Evolutionary conservation across 2,797 vertebrate genomes (phyloP).

Genomic region (Pangasius mekongensis): DNA sequence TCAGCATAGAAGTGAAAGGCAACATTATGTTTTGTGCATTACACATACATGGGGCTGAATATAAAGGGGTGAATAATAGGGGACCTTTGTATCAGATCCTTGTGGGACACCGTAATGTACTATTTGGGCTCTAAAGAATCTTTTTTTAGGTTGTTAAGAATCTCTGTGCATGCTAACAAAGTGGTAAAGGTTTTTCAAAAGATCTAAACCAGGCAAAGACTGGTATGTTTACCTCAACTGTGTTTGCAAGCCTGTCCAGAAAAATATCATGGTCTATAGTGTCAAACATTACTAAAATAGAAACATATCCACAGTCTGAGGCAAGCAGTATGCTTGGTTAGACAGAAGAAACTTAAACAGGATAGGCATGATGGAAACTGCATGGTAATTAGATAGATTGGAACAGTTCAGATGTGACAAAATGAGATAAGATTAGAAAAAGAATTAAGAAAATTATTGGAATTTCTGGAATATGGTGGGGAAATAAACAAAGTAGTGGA

Average conservation of each 20-base stretch:
- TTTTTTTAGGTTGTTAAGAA: neutral
- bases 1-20: neutral
- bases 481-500: neutral
- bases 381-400: neutral
- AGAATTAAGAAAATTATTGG: neutral
- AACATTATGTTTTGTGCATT: too few species aligned
- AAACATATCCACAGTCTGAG: neutral
- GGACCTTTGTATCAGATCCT: neutral
- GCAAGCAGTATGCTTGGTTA: neutral
- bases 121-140: neutral
- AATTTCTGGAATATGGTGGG: neutral
- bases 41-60: too few species aligned
- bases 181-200: neutral
- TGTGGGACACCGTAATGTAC: neutral
- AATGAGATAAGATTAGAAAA: neutral
- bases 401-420: neutral
- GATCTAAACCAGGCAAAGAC: too few species aligned
- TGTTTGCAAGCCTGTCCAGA: too few species aligned
- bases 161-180: neutral
- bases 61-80: too few species aligned
- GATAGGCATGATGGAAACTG: neutral
- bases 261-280: neutral
- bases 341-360: neutral
- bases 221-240: too few species aligned
- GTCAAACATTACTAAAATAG: neutral